These are phyloP conservation scores for Xestia sexstrigata DNA, from an alignment of 2,888 invertebrate species.

Conservation along the genomic window DNA sequence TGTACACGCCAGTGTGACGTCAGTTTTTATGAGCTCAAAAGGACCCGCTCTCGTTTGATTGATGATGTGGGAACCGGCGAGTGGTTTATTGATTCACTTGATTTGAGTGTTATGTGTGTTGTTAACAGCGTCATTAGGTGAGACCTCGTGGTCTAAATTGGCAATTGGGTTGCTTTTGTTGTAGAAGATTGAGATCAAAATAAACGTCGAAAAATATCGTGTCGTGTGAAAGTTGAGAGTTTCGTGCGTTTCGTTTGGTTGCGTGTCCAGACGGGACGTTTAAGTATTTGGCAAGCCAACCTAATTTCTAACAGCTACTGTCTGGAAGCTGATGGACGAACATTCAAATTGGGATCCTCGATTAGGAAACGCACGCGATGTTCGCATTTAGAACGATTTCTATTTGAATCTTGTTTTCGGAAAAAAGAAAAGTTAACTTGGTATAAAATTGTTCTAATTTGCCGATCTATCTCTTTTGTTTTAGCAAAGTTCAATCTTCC, in stretches of 20 bases:
- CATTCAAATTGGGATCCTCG: constrained; percentile 75
- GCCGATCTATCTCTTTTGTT: constrained; percentile 20
- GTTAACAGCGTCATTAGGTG: constrained; percentile 70
- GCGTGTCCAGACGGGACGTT: constrained; percentile 79
- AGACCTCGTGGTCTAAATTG: constrained; percentile 53
- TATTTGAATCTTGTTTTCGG: constrained; percentile 33
- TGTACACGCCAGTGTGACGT: constrained; percentile 86
- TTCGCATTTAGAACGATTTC: constrained; percentile 55
- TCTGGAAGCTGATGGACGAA: constrained; percentile 80
- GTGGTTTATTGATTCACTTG: constrained; percentile 83
- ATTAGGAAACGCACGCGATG: constrained; percentile 80
- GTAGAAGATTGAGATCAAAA: constrained; percentile 34
- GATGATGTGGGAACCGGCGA: constrained; percentile 77
- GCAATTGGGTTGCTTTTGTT: constrained; percentile 39
- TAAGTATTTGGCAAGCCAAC: constrained; percentile 77
- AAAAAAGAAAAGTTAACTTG: constrained; percentile 26
- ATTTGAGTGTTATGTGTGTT: constrained; percentile 76
- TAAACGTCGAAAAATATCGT: constrained; percentile 29
- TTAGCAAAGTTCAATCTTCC: background rate
- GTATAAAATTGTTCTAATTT: constrained; percentile 50
- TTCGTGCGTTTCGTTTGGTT: constrained; percentile 68
- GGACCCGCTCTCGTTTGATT: constrained; percentile 76
- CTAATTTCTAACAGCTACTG: constrained; percentile 85
- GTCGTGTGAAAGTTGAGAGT: constrained; percentile 72
- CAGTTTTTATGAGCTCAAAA: constrained; percentile 84